Evolutionary conservation across 2,888 invertebrate species (phyloP), one percentile per base, ranked within the genome.

Genomic region (Lordiphosa fenestrarum): DNA sequence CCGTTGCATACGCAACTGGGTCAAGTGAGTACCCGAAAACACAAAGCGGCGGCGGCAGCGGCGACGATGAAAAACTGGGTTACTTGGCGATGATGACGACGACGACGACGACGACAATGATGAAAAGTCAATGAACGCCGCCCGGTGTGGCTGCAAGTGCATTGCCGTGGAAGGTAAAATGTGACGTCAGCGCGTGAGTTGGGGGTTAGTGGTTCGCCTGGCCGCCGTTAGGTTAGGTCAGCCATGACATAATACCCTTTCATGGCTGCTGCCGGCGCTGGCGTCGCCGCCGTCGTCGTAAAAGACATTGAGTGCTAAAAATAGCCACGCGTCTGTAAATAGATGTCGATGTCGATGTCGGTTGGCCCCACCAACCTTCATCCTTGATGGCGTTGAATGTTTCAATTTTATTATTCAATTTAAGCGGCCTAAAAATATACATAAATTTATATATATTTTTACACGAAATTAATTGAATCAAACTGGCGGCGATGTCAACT

Each of bases 111-210:
- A 51, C 58, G 33, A 40, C 42, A 49, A 36, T 23, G 53, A 25
- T 23, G 52, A 68, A 47, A 64, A 71, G 77, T 75, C 81, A 73
- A 68, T 72, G 73, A 70, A 81, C 73, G 74, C 38, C 54, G 54
- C 41, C 53, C 46, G 39, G 39, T 44, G 58, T 30, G 13, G 55
- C 46, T 36, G 68, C 66, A 65, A 80, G 80, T 83, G 83, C 77
- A 83, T 68, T 68, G 64, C 73, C 67, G 65, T 71, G 75, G 87
- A 86, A 87, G 86, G 87, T 87, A 70, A 87, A 76, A 72, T 57
- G 69, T 86, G 86, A 87, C 87, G 87, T 87, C 86, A 87, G 78
- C 30, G 10, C 57, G 53, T 49, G 25, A 51, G 48, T 15, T 44
- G 40, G 63, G 53, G 47, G 53, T 53, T 53, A 53, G 52, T 42